phyloP scores from a whole-genome alignment of 2,888 invertebrate species.

The Sclerodermus sp. region DNA sequence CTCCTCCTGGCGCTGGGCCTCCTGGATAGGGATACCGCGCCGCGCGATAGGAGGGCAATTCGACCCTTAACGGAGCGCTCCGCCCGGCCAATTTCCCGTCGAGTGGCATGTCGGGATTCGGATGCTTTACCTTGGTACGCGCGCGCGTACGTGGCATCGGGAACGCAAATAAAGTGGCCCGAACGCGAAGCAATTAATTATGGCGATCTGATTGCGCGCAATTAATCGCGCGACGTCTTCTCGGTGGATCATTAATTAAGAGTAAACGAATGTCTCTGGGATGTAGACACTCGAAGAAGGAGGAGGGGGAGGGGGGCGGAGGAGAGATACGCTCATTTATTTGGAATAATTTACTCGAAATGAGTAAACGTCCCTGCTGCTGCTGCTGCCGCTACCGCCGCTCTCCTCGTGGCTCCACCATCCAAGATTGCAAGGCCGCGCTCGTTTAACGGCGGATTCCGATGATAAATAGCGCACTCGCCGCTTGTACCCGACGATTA shows the following conservation, averaged over 20 bases:
- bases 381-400: not conserved
- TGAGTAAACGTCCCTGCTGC: constrained; percentile 17
- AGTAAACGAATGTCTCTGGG: constrained; percentile 34
- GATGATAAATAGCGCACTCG: constrained; percentile 3
- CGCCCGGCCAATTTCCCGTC: too few relatives aligned
- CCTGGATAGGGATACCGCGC: too few relatives aligned
- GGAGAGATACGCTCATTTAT: constrained; percentile 32
- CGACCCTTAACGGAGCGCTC: too few relatives aligned
- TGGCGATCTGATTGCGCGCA: constrained; percentile 36
- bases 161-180: constrained; percentile 32
- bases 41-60: too few relatives aligned
- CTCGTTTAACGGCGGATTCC: not conserved
- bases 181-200: constrained; percentile 34
- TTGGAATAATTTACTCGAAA: constrained; percentile 34
- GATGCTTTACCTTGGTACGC: too few relatives aligned
- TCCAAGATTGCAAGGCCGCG: constrained; percentile 7
- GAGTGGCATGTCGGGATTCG: too few relatives aligned
- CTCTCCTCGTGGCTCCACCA: not conserved
- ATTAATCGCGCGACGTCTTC: constrained; percentile 37
- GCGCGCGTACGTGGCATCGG: not conserved
- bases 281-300: constrained; percentile 28
- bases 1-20: too few relatives aligned
- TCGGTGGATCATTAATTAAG: constrained; percentile 35
- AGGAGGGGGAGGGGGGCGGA: too few relatives aligned
- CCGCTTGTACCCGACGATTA: not conserved